These are phyloP conservation scores for Diorhabda elongata DNA, from an alignment of 1,140 invertebrate genomes.

Conservation along the genomic window DNA sequence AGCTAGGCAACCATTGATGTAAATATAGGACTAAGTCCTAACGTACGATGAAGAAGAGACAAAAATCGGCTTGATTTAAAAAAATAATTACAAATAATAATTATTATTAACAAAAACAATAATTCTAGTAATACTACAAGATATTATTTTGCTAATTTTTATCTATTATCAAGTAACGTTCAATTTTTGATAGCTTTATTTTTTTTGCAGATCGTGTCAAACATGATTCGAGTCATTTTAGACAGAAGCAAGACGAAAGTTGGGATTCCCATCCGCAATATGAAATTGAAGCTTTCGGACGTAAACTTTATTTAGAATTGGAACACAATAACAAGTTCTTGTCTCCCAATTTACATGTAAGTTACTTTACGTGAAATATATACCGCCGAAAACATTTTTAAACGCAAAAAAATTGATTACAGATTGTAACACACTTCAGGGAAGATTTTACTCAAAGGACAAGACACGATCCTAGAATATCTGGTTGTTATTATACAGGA, in stretches of 20 bases:
- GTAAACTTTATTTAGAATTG: slow-evolving; percentile 54
- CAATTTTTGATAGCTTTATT: no score
- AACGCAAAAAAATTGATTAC: slow-evolving; percentile 10
- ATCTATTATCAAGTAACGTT: no score
- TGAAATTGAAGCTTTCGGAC: slow-evolving; percentile 60
- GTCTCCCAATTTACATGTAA: slow-evolving; percentile 58
- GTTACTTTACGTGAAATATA: slow-evolving; percentile 43
- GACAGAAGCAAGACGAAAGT: slow-evolving; percentile 55
- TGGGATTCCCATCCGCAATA: slow-evolving; percentile 74
- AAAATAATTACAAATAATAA: no score
- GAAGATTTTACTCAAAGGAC: slow-evolving; percentile 50
- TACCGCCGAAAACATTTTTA: background rate
- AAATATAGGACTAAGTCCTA: no score
- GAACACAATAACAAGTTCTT: slow-evolving; percentile 57
- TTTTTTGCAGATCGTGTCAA: no score
- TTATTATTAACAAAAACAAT: no score
- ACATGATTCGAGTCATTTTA: slow-evolving; percentile 54
- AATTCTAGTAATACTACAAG: no score
- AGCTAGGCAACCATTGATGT: no score
- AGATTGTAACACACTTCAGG: slow-evolving; percentile 56
- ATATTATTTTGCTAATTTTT: no score
- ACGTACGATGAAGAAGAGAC: no score
- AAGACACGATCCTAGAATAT: slow-evolving; percentile 47
- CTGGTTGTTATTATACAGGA: slow-evolving; percentile 68
- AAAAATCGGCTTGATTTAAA: no score